Base-by-base conservation (phyloP, 2,888 invertebrate genomes). In the Macaria notata region DNA sequence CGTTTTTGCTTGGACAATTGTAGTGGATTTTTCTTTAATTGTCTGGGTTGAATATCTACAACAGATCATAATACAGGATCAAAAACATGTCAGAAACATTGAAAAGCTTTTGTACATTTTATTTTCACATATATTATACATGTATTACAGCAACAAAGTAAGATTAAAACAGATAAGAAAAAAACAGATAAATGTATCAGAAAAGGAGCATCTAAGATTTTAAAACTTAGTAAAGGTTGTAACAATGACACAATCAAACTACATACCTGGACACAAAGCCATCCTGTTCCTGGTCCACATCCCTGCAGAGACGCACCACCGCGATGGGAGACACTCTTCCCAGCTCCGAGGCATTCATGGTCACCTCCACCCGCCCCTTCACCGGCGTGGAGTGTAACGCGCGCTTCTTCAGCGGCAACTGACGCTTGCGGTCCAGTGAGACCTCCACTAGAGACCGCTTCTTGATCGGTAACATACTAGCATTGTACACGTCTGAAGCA, bases 311-410 rank as follows among this genome's bases (percentile, higher is more conserved):
- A 31, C 9, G 19, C n/a, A 53, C 51, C 3, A 54, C 46, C 0
- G 73, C 73, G 41, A 87, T 86, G 41, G 90, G 88, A 57, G 90
- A 89, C 39, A 84, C 81, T 9, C 81, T 76, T 7, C 76, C 81
- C 9, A 83, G 68, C 9, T 71, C 83, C 0, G 79, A 71, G 4
- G 75, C 79, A 58, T 72, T 69, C 69, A 77, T 61, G 0, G 75
- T 69, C 3, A 66, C n/a, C 45, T 65, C 53, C 4, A 31, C 59
- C 1, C 68, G 59, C 0, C 81, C 80, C 66, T 82, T 83, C 19
- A 87, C 69, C 0, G 90, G 90, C 50, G 90, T 89, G 0, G 90
- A 88, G 63, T 88, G 89, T 33, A 77, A 70, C 8, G 61, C 63
- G 8, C 87, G 75, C 68, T 87, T 87, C 76, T 87, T 86, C 0